A percentile compares a stretch with the other conserved stretches of the same genome.
Evolutionary conservation across 2,113 vertebrate genomes (phyloP).

Genomic region (Hymenochirus boettgeri): DNA sequence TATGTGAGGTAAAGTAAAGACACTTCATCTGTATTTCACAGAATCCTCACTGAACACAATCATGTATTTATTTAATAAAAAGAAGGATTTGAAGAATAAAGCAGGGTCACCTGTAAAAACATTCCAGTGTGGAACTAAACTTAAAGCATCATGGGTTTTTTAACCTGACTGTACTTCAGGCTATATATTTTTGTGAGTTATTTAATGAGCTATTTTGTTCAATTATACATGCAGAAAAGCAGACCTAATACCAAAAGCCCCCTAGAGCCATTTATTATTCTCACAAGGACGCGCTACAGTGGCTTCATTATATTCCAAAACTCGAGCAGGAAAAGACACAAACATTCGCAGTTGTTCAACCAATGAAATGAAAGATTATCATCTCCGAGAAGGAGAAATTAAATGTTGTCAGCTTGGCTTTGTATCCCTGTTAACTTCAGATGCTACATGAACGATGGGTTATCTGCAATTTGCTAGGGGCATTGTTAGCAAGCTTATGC

Average conservation of each 20-base stretch:
- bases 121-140: conserved; percentile 24
- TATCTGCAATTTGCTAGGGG: conserved; percentile 84
- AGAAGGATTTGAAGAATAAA: conserved; percentile 24
- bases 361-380: conserved; percentile 68
- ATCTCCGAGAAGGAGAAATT: conserved; percentile 67
- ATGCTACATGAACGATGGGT: conserved; percentile 50
- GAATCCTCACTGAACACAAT: no score
- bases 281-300: conserved; percentile 29
- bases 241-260: conserved; percentile 37
- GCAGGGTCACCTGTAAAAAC: conserved; percentile 18
- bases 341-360: conserved; percentile 54
- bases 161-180: conserved; percentile 33
- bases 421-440: conserved; percentile 53
- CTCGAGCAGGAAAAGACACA: conserved; percentile 46
- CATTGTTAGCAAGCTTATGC: conserved; percentile 78
- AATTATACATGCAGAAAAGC: conserved; percentile 48
- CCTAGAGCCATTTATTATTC: conserved; percentile 48
- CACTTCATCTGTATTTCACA: no score
- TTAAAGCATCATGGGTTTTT: conserved; percentile 39
- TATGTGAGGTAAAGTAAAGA: no score
- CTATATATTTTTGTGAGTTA: conserved; percentile 48
- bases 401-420: conserved; percentile 59
- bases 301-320: conserved; percentile 54
- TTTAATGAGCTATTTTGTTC: conserved; percentile 55
- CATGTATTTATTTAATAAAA: conserved; percentile 21